Evolutionary conservation across 1,140 invertebrate species (phyloP).

Genomic region (Psilanteris sp.): DNA sequence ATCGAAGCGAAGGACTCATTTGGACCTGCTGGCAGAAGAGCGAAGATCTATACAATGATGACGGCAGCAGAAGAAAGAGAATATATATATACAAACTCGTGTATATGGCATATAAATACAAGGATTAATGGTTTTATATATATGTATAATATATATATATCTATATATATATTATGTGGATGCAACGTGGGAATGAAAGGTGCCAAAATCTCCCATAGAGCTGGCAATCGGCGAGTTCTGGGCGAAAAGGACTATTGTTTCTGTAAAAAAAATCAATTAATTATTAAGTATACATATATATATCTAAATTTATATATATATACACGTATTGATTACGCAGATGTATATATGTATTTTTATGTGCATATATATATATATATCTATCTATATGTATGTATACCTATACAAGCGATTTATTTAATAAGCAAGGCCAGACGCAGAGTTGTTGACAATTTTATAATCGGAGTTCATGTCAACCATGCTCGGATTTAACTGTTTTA

Average conservation of each 20-base stretch:
- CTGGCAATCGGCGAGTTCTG: no score
- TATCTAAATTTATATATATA: no score
- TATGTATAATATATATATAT: no score
- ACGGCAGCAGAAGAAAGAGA: constrained; percentile 34
- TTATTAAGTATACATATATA: no score
- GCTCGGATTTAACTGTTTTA: constrained; percentile 42
- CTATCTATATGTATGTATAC: constrained; percentile 43
- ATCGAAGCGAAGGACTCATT: constrained; percentile 34
- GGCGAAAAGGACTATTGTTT: no score
- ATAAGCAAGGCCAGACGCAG: constrained; percentile 74
- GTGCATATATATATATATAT: no score
- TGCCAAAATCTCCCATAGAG: constrained; percentile 56
- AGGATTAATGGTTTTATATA: constrained; percentile 47
- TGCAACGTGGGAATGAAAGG: constrained; percentile 44
- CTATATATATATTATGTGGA: no score
- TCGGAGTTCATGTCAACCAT: constrained; percentile 78
- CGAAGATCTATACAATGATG: no score
- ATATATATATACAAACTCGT: constrained; percentile 51
- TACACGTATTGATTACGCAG: no score
- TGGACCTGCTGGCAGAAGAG: no score
- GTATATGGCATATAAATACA: constrained; percentile 44
- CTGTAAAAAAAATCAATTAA: no score
- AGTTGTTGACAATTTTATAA: constrained; percentile 77
- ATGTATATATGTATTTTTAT: no score
- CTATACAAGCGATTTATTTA: constrained; percentile 69